These are phyloP conservation scores for Athripsodes cinereus DNA, from an alignment of 2,888 invertebrate genomes.

Conservation along the genomic window DNA sequence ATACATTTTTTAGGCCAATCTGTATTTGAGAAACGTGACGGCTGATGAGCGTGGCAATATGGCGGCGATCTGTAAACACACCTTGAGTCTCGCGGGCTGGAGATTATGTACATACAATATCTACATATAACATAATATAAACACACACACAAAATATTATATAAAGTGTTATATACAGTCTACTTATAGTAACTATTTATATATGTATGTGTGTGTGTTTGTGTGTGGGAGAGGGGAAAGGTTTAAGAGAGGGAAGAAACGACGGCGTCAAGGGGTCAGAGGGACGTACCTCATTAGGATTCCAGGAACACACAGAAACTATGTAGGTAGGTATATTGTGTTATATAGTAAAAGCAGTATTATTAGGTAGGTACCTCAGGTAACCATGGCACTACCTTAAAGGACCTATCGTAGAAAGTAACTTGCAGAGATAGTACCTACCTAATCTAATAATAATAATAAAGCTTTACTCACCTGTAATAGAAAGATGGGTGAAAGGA, in stretches of 20 bases:
- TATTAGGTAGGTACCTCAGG: no score
- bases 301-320: constrained; percentile 13
- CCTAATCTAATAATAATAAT: no score
- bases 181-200: not conserved
- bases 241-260: not conserved
- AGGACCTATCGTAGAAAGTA: no score
- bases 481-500: no score
- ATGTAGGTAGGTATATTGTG: not conserved
- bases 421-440: no score
- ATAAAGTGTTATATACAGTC: not conserved
- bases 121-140: not conserved
- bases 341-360: not conserved
- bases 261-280: constrained; percentile 4
- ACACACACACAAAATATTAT: not conserved
- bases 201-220: not conserved
- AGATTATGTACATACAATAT: not conserved
- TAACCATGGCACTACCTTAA: no score
- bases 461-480: no score
- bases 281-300: constrained; percentile 17
- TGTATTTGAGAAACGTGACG: constrained; percentile 21
- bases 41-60: constrained; percentile 27
- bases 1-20: constrained; percentile 4
- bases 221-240: not conserved
- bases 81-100: constrained; percentile 14
- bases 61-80: constrained; percentile 27